A percentile compares a stretch with the other conserved stretches of the same genome.
Evolutionary conservation across 2,797 vertebrate species (phyloP).

Genomic region (Pseudomugil tenellus): DNA sequence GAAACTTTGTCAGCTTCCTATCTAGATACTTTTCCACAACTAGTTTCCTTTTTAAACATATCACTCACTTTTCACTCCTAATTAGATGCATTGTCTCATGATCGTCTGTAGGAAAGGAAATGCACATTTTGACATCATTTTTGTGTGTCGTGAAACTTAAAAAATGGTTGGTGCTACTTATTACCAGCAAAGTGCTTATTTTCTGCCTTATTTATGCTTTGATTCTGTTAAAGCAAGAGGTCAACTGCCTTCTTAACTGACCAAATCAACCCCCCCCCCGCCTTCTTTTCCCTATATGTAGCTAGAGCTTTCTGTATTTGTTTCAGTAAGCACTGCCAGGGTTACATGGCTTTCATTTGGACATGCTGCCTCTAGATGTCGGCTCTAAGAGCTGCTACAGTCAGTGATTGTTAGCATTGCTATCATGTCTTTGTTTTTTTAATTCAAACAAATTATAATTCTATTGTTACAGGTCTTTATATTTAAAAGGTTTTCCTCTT

Average conservation of each 20-base stretch:
- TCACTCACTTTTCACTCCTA: conserved; percentile 21
- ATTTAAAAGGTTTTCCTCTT: conserved; percentile 24
- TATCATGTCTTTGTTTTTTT: conserved; percentile 22
- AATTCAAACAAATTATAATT: conserved; percentile 10
- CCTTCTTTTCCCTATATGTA: conserved; percentile 8
- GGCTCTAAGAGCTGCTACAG: conserved; percentile 43
- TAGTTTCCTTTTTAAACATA: conserved; percentile 35
- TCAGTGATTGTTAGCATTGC: conserved; percentile 36
- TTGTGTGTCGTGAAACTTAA: conserved; percentile 37
- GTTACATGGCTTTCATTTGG: conserved; percentile 57
- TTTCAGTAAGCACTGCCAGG: conserved; percentile 59
- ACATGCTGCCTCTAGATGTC: conserved; percentile 33
- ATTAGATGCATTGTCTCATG: conserved; percentile 35
- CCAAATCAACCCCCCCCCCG: conserved; percentile 47
- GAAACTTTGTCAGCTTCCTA: conserved; percentile 51
- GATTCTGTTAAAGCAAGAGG: conserved; percentile 70
- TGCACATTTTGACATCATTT: conserved; percentile 40
- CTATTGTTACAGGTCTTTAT: conserved; percentile 30
- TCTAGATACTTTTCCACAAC: conserved; percentile 36
- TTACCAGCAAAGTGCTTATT: conserved; percentile 74
- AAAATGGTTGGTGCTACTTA: conserved; percentile 76
- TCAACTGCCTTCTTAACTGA: conserved; percentile 73
- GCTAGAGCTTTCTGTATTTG: conserved; percentile 40
- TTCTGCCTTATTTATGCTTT: conserved; percentile 67
- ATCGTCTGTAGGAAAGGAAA: conserved; percentile 17